These are phyloP conservation scores for Epirrhoe tristata DNA, from an alignment of 2,888 invertebrate genomes.

Conservation along the genomic window DNA sequence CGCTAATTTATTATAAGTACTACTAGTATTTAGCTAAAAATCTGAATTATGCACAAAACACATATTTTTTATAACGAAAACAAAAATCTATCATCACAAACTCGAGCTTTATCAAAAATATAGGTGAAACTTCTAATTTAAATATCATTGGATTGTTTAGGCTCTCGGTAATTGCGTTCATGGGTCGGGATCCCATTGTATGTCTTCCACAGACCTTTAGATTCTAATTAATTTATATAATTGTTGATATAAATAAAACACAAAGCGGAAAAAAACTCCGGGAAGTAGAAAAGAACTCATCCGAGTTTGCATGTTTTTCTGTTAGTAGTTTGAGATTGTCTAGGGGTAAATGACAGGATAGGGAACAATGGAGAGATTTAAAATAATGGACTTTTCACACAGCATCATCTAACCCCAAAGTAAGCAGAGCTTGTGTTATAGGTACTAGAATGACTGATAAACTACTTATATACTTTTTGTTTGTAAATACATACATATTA, in stretches of 20 bases:
- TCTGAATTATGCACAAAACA: too few relatives aligned
- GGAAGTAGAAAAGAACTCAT: not conserved
- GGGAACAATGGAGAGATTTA: too few relatives aligned
- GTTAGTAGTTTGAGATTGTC: too few relatives aligned
- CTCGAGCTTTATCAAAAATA: not conserved
- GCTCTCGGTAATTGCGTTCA: slow-evolving; percentile 21
- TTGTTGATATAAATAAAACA: slow-evolving; percentile 21
- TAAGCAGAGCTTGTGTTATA: too few relatives aligned
- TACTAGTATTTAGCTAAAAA: too few relatives aligned
- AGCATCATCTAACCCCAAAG: too few relatives aligned
- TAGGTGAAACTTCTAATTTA: slow-evolving; percentile 2
- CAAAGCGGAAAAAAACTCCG: not conserved
- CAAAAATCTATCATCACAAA: not conserved
- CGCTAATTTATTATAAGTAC: too few relatives aligned
- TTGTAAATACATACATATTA: too few relatives aligned
- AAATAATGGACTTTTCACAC: too few relatives aligned
- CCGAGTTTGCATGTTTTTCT: not conserved
- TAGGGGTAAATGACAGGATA: too few relatives aligned
- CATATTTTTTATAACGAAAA: not conserved
- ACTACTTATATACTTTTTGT: too few relatives aligned
- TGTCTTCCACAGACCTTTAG: slow-evolving; percentile 28
- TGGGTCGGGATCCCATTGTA: slow-evolving; percentile 15
- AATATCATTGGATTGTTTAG: slow-evolving; percentile 23
- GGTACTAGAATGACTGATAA: too few relatives aligned
- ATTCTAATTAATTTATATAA: slow-evolving; percentile 29